These are phyloP conservation scores for Sebastes taczanowskii DNA, from an alignment of 2,797 vertebrate species.

Conservation along the genomic window DNA sequence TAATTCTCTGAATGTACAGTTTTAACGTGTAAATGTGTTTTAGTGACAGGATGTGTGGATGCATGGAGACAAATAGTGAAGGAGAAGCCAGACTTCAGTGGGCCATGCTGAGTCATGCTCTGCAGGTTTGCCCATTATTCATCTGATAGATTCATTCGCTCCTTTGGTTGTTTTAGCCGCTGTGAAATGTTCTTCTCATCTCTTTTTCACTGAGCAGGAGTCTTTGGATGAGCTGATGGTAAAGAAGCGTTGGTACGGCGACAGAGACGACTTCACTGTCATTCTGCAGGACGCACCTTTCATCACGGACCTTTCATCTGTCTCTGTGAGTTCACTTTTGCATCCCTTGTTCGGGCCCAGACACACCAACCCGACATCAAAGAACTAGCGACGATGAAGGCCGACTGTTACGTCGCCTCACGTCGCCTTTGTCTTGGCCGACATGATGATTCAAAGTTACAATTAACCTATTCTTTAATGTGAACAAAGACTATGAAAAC, in stretches of 20 bases:
- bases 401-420: too few species aligned
- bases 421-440: too few species aligned
- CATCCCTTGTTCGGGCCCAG: neutral
- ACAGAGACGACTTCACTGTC: constrained; percentile 74
- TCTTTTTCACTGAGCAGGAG: constrained; percentile 44
- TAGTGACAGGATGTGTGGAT: constrained; percentile 57
- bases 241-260: constrained; percentile 58
- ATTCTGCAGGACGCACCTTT: constrained; percentile 68
- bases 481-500: neutral
- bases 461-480: neutral
- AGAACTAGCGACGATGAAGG: too few species aligned
- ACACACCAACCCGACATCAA: too few species aligned
- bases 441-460: neutral
- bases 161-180: neutral
- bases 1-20: neutral
- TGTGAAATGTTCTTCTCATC: neutral
- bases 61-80: constrained; percentile 25
- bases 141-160: neutral
- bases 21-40: constrained; percentile 2
- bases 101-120: constrained; percentile 49
- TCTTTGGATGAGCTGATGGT: constrained; percentile 64
- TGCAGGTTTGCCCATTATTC: constrained; percentile 66
- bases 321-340: constrained; percentile 57
- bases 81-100: constrained; percentile 61
- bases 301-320: constrained; percentile 30